Evolutionary conservation across 2,113 vertebrate genomes (phyloP).

Genomic region (Podilymbus podiceps): DNA sequence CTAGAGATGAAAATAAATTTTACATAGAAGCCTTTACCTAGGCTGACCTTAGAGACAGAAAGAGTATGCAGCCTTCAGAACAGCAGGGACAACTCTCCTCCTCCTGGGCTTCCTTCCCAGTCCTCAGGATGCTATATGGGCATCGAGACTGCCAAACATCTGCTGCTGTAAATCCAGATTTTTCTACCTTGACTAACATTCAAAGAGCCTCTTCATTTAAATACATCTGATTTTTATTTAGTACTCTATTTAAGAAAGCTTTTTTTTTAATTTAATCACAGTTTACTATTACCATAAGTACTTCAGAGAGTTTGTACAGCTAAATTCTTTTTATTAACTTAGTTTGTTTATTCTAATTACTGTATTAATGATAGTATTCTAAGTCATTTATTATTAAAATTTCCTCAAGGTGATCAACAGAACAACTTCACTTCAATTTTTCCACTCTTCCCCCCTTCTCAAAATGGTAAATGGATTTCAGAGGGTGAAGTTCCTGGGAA

Average conservation of each 20-base stretch:
- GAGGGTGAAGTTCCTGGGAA: slow-evolving; percentile 59
- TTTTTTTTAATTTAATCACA: neutral
- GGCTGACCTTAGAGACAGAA: neutral
- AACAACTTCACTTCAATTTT: slow-evolving; percentile 65
- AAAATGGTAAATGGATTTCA: slow-evolving; percentile 70
- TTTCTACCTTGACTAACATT: neutral
- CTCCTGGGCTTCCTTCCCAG: neutral
- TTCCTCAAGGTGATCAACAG: slow-evolving; percentile 62
- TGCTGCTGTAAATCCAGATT: neutral
- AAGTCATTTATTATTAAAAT: slow-evolving; percentile 73
- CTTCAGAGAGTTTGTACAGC: slow-evolving; percentile 22
- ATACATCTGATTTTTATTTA: neutral
- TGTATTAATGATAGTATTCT: slow-evolving; percentile 43
- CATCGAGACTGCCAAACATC: neutral
- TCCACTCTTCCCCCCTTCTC: neutral
- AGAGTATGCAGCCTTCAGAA: neutral
- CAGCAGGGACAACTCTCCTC: neutral
- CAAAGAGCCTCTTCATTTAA: neutral
- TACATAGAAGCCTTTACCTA: neutral
- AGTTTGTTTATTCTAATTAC: slow-evolving; percentile 68
- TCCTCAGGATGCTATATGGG: neutral
- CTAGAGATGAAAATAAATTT: neutral
- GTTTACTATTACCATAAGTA: neutral
- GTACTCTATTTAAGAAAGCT: neutral
- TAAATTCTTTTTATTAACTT: slow-evolving; percentile 21